Conservation (phyloP, 2,888 invertebrate genomes). For the Leptothorax acervorum region DNA sequence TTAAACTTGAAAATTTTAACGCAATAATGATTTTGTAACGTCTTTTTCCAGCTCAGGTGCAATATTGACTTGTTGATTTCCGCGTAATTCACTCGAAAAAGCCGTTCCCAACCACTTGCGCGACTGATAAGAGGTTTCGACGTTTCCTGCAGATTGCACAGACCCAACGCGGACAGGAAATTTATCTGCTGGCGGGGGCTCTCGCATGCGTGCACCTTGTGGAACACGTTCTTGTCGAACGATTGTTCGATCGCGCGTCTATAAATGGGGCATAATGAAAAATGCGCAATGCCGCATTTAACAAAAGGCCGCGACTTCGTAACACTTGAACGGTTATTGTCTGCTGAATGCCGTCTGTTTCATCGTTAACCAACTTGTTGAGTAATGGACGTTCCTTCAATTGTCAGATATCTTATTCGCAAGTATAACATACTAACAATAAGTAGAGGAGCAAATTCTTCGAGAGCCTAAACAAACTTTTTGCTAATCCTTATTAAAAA, state of each 20-base stretch:
- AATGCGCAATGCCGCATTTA: conserved; percentile 5
- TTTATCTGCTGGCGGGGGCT: conserved; percentile 13
- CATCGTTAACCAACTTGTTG: conserved; percentile 16
- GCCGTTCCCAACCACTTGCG: conserved; percentile 3
- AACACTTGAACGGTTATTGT: conserved; percentile 32
- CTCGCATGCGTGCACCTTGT: conserved; percentile 11
- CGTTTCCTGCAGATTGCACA: conserved; percentile 49
- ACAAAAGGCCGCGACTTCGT: conserved; percentile 23
- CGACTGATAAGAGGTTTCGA: conserved; percentile 42
- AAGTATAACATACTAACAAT: neutral
- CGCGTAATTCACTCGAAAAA: conserved; percentile 51
- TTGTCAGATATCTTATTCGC: neutral
- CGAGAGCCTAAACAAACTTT: neutral
- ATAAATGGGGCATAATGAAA: conserved; percentile 5
- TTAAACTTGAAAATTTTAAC: neutral
- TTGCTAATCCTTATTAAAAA: neutral
- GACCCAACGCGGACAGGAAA: conserved; percentile 26
- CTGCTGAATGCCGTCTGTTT: neutral
- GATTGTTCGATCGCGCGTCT: conserved; percentile 11
- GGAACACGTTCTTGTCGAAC: neutral
- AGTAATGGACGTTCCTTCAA: conserved; percentile 9
- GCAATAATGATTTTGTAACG: conserved; percentile 53
- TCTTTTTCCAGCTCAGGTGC: conserved; percentile 60
- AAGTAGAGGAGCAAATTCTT: neutral
- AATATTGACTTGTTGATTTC: conserved; percentile 79